A percentile compares a stretch with the other conserved stretches of the same genome.
Conservation (phyloP, 2,797 vertebrate species). For the Typhlichthys subterraneus region DNA sequence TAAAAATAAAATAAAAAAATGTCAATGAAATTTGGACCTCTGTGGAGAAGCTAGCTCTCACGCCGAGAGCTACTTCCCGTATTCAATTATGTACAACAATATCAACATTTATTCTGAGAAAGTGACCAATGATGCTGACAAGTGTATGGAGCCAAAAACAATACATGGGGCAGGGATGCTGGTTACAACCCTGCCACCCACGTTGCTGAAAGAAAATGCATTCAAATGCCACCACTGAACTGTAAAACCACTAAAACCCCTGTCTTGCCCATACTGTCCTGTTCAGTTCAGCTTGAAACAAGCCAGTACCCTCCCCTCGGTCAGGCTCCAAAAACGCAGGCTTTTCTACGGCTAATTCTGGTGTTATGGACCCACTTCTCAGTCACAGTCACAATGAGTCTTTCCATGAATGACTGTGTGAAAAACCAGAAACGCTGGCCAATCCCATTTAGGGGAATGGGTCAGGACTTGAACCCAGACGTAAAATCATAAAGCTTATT, state of each 20-base stretch:
- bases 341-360: slow-evolving; percentile 68
- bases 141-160: slow-evolving; percentile 96
- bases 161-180: slow-evolving; percentile 89
- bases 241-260: slow-evolving; percentile 95
- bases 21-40: slow-evolving; percentile 87
- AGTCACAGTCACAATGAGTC: slow-evolving; percentile 46
- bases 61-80: slow-evolving; percentile 75
- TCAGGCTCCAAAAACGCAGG: slow-evolving; percentile 43
- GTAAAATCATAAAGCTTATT: slow-evolving; percentile 67
- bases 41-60: slow-evolving; percentile 80
- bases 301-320: slow-evolving; percentile 75
- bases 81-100: slow-evolving; percentile 93
- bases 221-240: slow-evolving; percentile 94
- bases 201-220: slow-evolving; percentile 92
- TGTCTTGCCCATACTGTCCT: slow-evolving; percentile 93
- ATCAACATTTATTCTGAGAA: slow-evolving; percentile 94
- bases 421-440: slow-evolving; percentile 61
- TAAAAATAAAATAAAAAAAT: slow-evolving; percentile 76
- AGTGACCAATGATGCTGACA: slow-evolving; percentile 95
- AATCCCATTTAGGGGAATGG: slow-evolving; percentile 40
- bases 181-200: slow-evolving; percentile 96
- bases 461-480: slow-evolving; percentile 54
- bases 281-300: slow-evolving; percentile 88
- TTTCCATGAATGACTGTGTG: slow-evolving; percentile 66
- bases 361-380: slow-evolving; percentile 58